phyloP scores from a whole-genome alignment of 1,140 invertebrate species.

The Alviniconcha marisindica region DNA sequence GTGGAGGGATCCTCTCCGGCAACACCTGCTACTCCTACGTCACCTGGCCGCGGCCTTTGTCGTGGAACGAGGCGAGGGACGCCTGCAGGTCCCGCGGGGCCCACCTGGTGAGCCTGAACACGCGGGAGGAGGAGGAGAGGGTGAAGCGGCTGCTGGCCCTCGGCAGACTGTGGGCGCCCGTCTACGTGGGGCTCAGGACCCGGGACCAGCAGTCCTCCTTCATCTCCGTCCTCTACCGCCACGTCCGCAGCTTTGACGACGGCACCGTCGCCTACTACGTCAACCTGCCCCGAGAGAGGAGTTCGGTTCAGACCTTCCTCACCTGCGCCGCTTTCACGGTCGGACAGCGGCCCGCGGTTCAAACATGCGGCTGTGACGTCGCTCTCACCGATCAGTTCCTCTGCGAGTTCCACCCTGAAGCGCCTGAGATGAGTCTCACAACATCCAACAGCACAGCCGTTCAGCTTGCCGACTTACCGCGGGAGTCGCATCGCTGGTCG shows the following conservation, averaged over 20 bases:
- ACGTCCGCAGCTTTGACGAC: not conserved
- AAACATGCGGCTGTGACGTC: not conserved
- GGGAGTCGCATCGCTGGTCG: not conserved
- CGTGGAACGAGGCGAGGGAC: not conserved
- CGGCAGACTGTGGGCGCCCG: not conserved
- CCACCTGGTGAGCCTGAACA: not conserved
- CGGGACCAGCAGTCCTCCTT: not conserved
- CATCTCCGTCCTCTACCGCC: not conserved
- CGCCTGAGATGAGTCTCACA: not conserved
- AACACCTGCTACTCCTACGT: not conserved
- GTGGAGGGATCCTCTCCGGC: not conserved
- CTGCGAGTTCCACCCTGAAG: not conserved
- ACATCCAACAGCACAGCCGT: not conserved
- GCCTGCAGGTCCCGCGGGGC: not conserved
- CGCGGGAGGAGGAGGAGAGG: not conserved
- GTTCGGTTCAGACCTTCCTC: too few relatives aligned
- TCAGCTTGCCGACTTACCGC: not conserved
- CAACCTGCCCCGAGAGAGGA: not conserved
- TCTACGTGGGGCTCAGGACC: not conserved
- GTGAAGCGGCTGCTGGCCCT: not conserved
- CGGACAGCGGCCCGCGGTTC: not conserved
- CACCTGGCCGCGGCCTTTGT: not conserved
- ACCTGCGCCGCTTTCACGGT: not conserved
- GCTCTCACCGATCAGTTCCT: not conserved
- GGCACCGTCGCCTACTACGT: not conserved